phyloP scores from a whole-genome alignment of 2,797 vertebrate genomes.

The Amblyraja radiata region DNA sequence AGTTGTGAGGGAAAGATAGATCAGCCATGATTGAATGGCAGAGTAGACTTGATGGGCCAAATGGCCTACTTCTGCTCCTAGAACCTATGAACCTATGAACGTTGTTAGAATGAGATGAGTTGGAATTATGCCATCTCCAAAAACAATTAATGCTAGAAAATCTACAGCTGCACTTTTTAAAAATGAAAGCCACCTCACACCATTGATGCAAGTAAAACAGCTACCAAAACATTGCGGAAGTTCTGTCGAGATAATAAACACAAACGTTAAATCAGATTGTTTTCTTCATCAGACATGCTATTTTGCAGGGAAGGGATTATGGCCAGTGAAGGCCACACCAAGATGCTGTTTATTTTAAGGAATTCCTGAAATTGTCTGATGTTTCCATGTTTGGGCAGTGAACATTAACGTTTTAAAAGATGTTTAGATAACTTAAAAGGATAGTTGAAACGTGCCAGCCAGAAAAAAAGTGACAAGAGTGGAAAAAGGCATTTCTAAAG shows the following conservation, averaged over 20 bases:
- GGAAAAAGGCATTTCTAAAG: background rate
- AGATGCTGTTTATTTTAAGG: slow-evolving; percentile 31
- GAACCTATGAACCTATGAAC: too few relatives aligned
- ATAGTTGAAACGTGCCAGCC: background rate
- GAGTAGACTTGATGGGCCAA: too few relatives aligned
- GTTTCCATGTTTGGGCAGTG: slow-evolving; percentile 23
- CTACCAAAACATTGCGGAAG: background rate
- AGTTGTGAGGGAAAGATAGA: too few relatives aligned
- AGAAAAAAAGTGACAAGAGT: background rate
- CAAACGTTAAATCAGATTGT: background rate
- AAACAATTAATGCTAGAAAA: background rate
- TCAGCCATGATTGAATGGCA: too few relatives aligned
- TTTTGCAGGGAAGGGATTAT: background rate
- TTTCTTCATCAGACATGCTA: background rate
- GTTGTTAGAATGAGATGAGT: background rate
- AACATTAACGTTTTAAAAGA: slow-evolving; percentile 22
- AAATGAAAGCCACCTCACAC: background rate
- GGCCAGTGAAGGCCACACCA: slow-evolving; percentile 11
- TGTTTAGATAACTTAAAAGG: slow-evolving; percentile 24
- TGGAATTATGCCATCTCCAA: background rate
- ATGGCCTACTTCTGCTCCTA: too few relatives aligned
- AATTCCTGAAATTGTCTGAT: slow-evolving; percentile 36
- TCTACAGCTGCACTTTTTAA: background rate
- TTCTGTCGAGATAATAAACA: background rate
- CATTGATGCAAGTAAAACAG: background rate